These are phyloP conservation scores for Caenorhabditis sp. DNA, from an alignment of 2,888 invertebrate species.

Conservation along the genomic window DNA sequence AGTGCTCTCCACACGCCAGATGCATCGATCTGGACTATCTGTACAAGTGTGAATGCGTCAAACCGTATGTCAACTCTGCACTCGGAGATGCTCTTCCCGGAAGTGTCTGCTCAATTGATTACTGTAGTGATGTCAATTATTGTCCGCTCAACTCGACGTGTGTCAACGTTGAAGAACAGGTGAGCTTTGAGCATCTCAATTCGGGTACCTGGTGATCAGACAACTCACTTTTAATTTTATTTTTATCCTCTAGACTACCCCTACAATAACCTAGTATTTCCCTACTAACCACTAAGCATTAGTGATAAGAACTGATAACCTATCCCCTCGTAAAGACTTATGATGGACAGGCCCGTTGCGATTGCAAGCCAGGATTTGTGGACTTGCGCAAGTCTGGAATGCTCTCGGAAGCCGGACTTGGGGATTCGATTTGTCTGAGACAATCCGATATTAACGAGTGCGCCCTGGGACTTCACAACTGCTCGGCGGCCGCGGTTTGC, in stretches of 20 bases:
- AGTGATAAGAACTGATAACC: slow-evolving; percentile 6
- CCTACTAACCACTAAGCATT: slow-evolving; percentile 35
- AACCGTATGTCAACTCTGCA: slow-evolving; percentile 76
- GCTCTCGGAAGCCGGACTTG: slow-evolving; percentile 69
- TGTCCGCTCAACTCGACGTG: slow-evolving; percentile 94
- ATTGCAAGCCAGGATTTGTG: slow-evolving; percentile 75
- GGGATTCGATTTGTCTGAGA: slow-evolving; percentile 66
- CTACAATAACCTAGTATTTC: slow-evolving; percentile 41
- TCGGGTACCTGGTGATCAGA: too few relatives aligned
- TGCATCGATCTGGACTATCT: slow-evolving; percentile 75
- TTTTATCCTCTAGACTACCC: too few relatives aligned
- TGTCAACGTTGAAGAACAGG: slow-evolving; percentile 88
- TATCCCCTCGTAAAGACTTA: slow-evolving; percentile 48
- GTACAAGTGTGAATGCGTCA: slow-evolving; percentile 77
- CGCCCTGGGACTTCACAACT: slow-evolving; percentile 80
- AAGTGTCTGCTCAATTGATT: slow-evolving; percentile 84
- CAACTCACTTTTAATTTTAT: too few relatives aligned
- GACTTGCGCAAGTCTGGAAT: slow-evolving; percentile 73
- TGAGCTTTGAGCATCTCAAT: too few relatives aligned
- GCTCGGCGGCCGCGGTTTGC: slow-evolving; percentile 78
- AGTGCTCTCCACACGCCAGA: slow-evolving; percentile 77
- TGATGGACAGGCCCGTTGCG: slow-evolving; percentile 72
- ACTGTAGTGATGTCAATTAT: slow-evolving; percentile 86
- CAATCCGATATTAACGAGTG: slow-evolving; percentile 77
- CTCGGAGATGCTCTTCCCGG: slow-evolving; percentile 70